A percentile compares a stretch with the other conserved stretches of the same genome.
phyloP scores from a whole-genome alignment of 2,797 vertebrate species.

The Rhinichthys osculus region DNA sequence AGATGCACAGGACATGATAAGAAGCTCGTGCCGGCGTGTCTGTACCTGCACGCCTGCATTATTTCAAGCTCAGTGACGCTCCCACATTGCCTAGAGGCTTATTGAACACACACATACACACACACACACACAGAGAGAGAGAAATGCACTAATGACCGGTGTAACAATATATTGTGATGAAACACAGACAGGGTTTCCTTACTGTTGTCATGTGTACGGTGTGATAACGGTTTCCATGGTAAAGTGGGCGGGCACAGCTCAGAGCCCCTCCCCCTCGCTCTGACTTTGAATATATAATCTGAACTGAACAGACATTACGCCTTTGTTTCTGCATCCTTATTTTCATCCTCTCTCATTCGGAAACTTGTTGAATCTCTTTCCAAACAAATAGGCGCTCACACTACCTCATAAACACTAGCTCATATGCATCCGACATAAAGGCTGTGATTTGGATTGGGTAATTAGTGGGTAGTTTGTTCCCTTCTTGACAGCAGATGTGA shows the following conservation, averaged over 20 bases:
- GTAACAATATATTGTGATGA: conserved; percentile 28
- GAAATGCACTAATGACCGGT: conserved; percentile 24
- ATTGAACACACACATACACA: not conserved
- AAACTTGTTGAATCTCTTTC: conserved; percentile 37
- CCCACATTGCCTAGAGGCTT: conserved; percentile 27
- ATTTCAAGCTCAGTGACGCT: conserved; percentile 30
- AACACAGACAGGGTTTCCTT: conserved; percentile 75
- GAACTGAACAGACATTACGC: not conserved
- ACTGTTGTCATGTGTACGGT: conserved; percentile 82
- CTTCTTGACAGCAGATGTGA: conserved; percentile 84
- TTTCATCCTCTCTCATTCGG: conserved; percentile 17
- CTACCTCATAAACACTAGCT: conserved; percentile 31
- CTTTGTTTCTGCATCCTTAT: conserved; percentile 6
- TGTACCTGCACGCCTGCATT: conserved; percentile 21
- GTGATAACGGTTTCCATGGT: conserved; percentile 80
- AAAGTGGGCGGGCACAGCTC: conserved; percentile 71
- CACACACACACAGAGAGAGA: not conserved
- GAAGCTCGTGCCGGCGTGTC: not conserved
- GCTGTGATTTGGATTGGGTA: conserved; percentile 81
- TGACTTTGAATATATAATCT: conserved; percentile 86
- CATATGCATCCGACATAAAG: conserved; percentile 80
- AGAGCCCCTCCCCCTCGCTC: conserved; percentile 80
- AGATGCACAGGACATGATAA: conserved; percentile 12
- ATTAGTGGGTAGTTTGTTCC: conserved; percentile 92
- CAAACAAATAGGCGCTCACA: conserved; percentile 29